Evolutionary conservation across 2,888 invertebrate genomes (phyloP), one percentile per base, ranked within the genome.

Genomic region (Brachyopa scutellaris): DNA sequence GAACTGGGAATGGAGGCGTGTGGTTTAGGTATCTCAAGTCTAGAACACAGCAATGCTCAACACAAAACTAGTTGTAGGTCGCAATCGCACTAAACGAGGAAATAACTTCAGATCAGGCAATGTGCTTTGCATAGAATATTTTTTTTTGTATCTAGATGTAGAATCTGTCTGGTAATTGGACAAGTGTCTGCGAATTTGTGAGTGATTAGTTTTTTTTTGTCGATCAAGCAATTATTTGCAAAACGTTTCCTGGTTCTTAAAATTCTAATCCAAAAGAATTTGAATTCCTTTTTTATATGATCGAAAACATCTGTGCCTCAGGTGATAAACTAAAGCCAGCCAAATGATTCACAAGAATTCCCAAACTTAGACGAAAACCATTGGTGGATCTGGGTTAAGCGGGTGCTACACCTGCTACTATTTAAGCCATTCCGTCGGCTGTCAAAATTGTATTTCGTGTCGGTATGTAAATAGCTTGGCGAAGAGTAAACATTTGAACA

Each of bases 41-140:
- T 11, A 11, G 15, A 40, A 4, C 19, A 19, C 9, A 31, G 6
- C 33, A 45, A n/a, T n/a, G 21, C 45, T 31, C 11, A 17, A 59
- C 9, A 61, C 7, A 55, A 17, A 26, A 21, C 33, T 11, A 53
- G 11, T 19, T 26, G 36, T 69, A 55, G 76, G 62, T 77, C 70
- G 70, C 47, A 62, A n/a, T n/a, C n/a, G 38, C 62, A 55, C 47
- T 62, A 47, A 29, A 62, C 40, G 47, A 77, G 70, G 70, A 77
- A 77, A 70, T 64, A n/a, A 51, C 38, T 70, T 66, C 29, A 21
- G 33, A 51, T 15, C 57, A n/a, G n/a, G n/a, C n/a, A n/a, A 78
- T 78, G 78, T 45, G 78, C 72, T 45, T 72, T 78, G 70, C 61
- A 78, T 78, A 72, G 49, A 77, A 67, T 55, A 38, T 42, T 15